A percentile compares a stretch with the other conserved stretches of the same genome.
Conservation (phyloP, 1,140 invertebrate species). For the Branchinecta lynchi region DNA sequence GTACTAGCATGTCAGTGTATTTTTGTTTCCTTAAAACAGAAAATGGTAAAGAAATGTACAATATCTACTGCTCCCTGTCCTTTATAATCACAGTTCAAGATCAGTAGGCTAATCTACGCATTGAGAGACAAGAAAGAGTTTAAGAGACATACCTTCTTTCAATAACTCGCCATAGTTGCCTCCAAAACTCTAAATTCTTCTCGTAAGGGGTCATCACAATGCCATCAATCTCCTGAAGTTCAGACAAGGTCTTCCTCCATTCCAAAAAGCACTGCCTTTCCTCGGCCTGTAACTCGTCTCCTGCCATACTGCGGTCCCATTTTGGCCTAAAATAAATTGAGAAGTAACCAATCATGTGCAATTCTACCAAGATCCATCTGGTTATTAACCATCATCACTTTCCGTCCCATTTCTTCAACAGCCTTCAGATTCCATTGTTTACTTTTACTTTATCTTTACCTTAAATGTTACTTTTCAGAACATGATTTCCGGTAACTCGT, state of each 20-base stretch:
- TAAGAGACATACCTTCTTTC: conserved; percentile 48
- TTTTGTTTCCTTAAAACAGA: too few relatives aligned
- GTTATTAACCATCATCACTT: conserved; percentile 13
- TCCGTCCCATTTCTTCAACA: conserved; percentile 4
- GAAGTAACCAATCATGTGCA: neutral
- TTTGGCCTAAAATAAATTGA: conserved; percentile 43
- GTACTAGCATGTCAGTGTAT: too few relatives aligned
- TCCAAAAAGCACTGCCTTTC: conserved; percentile 71
- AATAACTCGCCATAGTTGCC: conserved; percentile 93
- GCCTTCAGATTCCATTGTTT: conserved; percentile 14
- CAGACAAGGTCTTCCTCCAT: conserved; percentile 66
- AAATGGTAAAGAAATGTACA: too few relatives aligned
- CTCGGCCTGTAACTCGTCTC: conserved; percentile 53
- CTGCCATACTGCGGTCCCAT: conserved; percentile 57
- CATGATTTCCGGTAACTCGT: too few relatives aligned
- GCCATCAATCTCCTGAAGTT: conserved; percentile 60
- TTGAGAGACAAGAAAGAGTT: too few relatives aligned
- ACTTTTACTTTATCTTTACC: too few relatives aligned
- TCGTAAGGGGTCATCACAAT: conserved; percentile 90
- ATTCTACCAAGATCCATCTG: conserved; percentile 9
- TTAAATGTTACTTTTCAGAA: too few relatives aligned
- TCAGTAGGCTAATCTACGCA: too few relatives aligned
- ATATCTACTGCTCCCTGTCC: too few relatives aligned
- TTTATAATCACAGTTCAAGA: too few relatives aligned
- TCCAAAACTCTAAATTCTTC: conserved; percentile 95